phyloP scores from a whole-genome alignment of 2,888 invertebrate species.

The Drosophila atripex region DNA sequence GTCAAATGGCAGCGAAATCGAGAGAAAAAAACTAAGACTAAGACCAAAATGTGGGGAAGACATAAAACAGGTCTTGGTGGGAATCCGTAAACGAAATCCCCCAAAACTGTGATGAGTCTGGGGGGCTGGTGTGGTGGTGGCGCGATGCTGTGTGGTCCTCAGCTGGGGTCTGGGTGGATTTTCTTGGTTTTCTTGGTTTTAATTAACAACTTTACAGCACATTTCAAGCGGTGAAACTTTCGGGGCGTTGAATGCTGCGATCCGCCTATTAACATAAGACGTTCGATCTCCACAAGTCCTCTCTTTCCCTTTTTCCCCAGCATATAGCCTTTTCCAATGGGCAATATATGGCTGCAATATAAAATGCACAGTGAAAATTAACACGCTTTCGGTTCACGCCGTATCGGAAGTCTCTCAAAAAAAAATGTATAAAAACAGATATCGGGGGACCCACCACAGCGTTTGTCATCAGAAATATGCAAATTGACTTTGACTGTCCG shows the following conservation, averaged over 20 bases:
- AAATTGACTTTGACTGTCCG: slow-evolving; percentile 57
- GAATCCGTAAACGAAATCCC: slow-evolving; percentile 40
- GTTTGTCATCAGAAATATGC: slow-evolving; percentile 74
- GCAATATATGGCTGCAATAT: slow-evolving; percentile 66
- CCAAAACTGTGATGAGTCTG: slow-evolving; percentile 29
- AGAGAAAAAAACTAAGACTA: not conserved
- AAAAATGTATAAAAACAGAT: slow-evolving; percentile 14
- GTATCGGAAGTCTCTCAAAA: slow-evolving; percentile 47
- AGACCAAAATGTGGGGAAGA: slow-evolving; percentile 7
- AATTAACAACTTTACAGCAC: slow-evolving; percentile 78
- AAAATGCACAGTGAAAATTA: slow-evolving; percentile 78
- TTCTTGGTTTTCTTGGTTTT: slow-evolving; percentile 62
- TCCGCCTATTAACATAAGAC: slow-evolving; percentile 74
- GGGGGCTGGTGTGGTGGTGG: slow-evolving; percentile 8
- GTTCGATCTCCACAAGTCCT: slow-evolving; percentile 43
- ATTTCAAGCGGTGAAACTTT: slow-evolving; percentile 75
- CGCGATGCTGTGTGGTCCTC: slow-evolving; percentile 42
- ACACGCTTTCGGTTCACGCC: slow-evolving; percentile 78
- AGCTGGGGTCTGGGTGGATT: slow-evolving; percentile 50
- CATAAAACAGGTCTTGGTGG: slow-evolving; percentile 42
- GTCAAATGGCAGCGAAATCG: slow-evolving; percentile 4
- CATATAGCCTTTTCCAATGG: slow-evolving; percentile 3
- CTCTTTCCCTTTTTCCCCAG: slow-evolving; percentile 2
- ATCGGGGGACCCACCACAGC: slow-evolving; percentile 66
- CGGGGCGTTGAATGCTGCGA: slow-evolving; percentile 51